phyloP scores from a whole-genome alignment of 1,140 invertebrate species.

The Lucilia sericata region DNA sequence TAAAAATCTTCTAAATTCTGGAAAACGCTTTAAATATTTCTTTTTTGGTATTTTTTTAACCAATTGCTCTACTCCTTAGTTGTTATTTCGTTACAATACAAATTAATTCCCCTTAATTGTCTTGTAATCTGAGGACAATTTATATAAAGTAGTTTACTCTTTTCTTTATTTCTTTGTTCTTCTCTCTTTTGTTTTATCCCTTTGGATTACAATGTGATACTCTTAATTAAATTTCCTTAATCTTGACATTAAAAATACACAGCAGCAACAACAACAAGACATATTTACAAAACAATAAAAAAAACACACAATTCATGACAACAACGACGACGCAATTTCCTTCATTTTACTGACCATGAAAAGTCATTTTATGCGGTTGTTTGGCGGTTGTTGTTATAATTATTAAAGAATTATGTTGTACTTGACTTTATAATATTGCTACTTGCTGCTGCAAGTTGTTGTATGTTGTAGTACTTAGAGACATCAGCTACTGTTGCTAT shows the following conservation, averaged over 20 bases:
- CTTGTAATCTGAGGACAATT: background rate
- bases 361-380: background rate
- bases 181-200: background rate
- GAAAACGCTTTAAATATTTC: no score
- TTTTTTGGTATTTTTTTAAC: no score
- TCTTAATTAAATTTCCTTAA: slow-evolving; percentile 24
- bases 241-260: background rate
- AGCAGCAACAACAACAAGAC: background rate
- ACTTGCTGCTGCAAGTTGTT: background rate
- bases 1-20: no score
- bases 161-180: background rate
- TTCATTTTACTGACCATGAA: slow-evolving; percentile 1
- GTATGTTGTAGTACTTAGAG: no score
- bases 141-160: background rate
- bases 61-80: no score
- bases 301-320: background rate
- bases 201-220: slow-evolving; percentile 9
- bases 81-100: background rate
- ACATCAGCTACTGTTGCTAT: no score
- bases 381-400: background rate
- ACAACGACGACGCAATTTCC: background rate
- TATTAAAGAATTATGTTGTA: slow-evolving; percentile 22
- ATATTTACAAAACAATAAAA: background rate
- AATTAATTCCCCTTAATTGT: background rate
- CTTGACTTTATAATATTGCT: slow-evolving; percentile 21